These are phyloP conservation scores for Incurvaria masculella DNA, from an alignment of 2,888 invertebrate genomes.

Conservation along the genomic window DNA sequence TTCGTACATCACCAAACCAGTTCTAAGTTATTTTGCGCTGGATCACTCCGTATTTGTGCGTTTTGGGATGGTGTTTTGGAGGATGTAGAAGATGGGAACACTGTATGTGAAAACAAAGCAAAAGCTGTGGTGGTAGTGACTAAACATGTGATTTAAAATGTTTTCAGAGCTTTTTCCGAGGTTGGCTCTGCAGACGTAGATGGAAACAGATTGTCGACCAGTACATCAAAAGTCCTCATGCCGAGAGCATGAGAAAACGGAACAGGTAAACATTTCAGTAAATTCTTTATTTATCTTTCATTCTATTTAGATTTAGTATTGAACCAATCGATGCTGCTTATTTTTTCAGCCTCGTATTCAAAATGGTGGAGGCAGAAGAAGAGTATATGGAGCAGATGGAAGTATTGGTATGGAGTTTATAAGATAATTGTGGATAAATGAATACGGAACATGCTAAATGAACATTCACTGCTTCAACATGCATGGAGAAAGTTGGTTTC, in stretches of 20 bases:
- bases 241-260: constrained; percentile 89
- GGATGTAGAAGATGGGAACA: too few species aligned
- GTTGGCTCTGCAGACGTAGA: constrained; percentile 86
- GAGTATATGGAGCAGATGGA: constrained; percentile 92
- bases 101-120: too few species aligned
- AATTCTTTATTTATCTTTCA: constrained; percentile 3
- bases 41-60: too few species aligned
- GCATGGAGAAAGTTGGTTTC: too few species aligned
- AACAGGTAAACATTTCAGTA: too few species aligned
- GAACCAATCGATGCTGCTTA: not conserved
- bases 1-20: constrained; percentile 13
- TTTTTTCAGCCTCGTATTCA: constrained; percentile 69
- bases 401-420: constrained; percentile 40
- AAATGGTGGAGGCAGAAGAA: constrained; percentile 92
- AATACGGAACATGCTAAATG: too few species aligned
- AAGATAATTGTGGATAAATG: not conserved
- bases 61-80: too few species aligned
- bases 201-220: constrained; percentile 96
- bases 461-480: too few species aligned
- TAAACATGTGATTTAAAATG: too few species aligned
- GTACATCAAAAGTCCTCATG: constrained; percentile 91
- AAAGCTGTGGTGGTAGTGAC: too few species aligned
- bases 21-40: too few species aligned
- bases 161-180: constrained; percentile 84
- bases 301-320: not conserved